Base-by-base conservation (phyloP, 2,113 vertebrate genomes). In the Hymenochirus boettgeri region DNA sequence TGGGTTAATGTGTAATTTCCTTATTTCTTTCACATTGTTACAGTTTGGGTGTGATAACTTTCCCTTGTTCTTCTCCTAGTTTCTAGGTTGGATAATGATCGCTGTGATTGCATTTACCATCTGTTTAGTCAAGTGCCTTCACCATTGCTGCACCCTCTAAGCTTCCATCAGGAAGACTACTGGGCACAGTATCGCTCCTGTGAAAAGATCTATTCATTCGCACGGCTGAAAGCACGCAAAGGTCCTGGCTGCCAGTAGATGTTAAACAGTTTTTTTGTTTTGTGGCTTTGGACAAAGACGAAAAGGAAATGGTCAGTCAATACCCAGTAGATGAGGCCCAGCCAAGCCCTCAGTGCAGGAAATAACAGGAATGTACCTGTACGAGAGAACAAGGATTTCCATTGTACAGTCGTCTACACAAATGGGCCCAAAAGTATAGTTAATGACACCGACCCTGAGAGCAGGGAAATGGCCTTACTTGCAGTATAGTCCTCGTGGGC, bases 211-310 rank as follows among this genome's bases (percentile, higher is more conserved):
- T 95, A 22, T 97, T 95, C 70, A 77, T 86, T 8, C 88, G 85
- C 57, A 96, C 94, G 0, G 91, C 91, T 0, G 85, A 87, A 62
- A 74, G 87, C 50, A 92, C 96, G 17, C 86, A 94, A 0, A 86
- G 84, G 51, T 75, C 92, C 61, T 74, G 90, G 54, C 94, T 94
- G 0, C 89, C 92, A 61, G 86, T 86, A 21, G 92, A 87, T 0
- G 86, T 97, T 19, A 85, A 83, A 71, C 87, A 76, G 1, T 96
- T 95, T 82, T 97, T 96, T 1, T 93, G 93, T 31, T 97, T 97
- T 0, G 93, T 93, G 74, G 89, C 83, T 0, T 77, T 96, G 71
- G 80, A 89, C 15, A 85, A 90, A 23, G 86, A 92, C 0, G 94
- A 96, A 0, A 83, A 89, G 56, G 89, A 88, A 60, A 67, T 89